These are phyloP conservation scores for Cantharis lateralis DNA, from an alignment of 2,888 invertebrate genomes.

Conservation along the genomic window DNA sequence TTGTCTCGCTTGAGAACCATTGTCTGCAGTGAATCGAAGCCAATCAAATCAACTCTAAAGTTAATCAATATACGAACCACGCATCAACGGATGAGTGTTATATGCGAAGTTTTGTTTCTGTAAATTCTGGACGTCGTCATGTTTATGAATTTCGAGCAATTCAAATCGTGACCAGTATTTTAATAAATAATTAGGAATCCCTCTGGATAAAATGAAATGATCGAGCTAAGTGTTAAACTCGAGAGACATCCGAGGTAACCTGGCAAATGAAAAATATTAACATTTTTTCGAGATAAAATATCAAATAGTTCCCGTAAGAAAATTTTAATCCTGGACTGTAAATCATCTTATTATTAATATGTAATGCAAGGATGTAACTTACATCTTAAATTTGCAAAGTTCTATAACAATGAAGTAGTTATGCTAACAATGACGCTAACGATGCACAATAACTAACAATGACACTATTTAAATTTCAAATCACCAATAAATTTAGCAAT, in stretches of 20 bases:
- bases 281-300: not conserved
- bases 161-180: not conserved
- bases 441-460: not conserved
- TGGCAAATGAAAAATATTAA: not conserved
- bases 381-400: not conserved
- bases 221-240: not conserved
- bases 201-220: not conserved
- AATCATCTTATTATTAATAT: not conserved
- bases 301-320: not conserved
- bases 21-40: conserved; percentile 6
- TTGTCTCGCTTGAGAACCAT: conserved; percentile 1
- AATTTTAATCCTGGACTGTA: not conserved
- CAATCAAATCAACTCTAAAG: conserved; percentile 11
- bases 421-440: not conserved
- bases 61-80: conserved; percentile 4
- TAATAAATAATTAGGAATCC: not conserved
- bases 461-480: not conserved
- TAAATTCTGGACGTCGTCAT: not conserved
- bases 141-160: not conserved
- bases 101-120: not conserved
- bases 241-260: not conserved
- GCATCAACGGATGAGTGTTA: not conserved
- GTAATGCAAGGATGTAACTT: not conserved
- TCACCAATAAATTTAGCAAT: not conserved
- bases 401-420: not conserved